Percentiles rank a stretch among this genome's conserved stretches.
Conservation (phyloP, 1,140 invertebrate genomes). For the Coelopa frigida region DNA sequence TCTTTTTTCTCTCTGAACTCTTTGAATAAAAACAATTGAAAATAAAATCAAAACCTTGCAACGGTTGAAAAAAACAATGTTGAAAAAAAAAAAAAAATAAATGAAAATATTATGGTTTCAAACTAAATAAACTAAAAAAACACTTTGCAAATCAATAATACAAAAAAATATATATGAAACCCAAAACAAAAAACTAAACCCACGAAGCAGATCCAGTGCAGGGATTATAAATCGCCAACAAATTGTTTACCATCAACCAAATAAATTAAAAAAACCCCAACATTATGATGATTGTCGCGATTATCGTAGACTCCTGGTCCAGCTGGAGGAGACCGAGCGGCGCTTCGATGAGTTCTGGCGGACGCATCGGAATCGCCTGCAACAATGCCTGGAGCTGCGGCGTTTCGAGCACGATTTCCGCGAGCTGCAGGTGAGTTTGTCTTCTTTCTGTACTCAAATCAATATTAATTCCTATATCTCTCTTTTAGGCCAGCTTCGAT, state of each 20-base stretch:
- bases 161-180: no score
- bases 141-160: no score
- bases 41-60: no score
- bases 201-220: conserved; percentile 38
- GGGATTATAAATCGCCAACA: conserved; percentile 31
- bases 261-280: conserved; percentile 38
- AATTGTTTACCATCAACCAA: conserved; percentile 41
- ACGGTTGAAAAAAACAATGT: no score
- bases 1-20: no score
- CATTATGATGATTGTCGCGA: conserved; percentile 40
- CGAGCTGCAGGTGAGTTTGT: conserved; percentile 56
- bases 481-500: conserved; percentile 55
- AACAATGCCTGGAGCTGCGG: conserved; percentile 80
- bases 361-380: conserved; percentile 77
- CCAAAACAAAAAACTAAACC: no score
- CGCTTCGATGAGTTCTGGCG: conserved; percentile 92
- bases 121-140: conserved; percentile 11
- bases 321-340: conserved; percentile 90
- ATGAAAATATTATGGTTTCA: background rate
- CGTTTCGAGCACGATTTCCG: conserved; percentile 85
- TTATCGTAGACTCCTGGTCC: conserved; percentile 70
- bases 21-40: no score
- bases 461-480: background rate
- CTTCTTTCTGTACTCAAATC: conserved; percentile 11
- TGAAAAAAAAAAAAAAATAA: background rate